Evolutionary conservation across 1,140 invertebrate genomes (phyloP).

Genomic region (Drosophila cardini): DNA sequence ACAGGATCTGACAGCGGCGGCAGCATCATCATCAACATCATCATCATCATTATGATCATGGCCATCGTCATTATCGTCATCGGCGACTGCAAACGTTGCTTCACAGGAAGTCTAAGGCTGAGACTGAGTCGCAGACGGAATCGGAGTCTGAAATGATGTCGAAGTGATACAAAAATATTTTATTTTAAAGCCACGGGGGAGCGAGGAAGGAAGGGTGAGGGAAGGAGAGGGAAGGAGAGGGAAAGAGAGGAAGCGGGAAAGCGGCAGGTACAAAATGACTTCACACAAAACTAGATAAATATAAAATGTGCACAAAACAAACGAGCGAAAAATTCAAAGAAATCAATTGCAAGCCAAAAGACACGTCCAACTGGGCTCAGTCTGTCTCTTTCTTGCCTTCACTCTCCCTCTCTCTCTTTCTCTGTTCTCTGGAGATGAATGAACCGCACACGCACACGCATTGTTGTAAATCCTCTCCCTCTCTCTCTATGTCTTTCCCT

Average conservation of each 20-base stretch:
- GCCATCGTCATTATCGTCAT: background rate
- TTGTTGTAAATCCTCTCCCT: constrained; percentile 13
- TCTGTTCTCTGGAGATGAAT: constrained; percentile 40
- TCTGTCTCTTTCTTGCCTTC: background rate
- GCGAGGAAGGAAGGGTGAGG: constrained; percentile 31
- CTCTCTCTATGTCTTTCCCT: background rate
- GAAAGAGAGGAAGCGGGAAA: background rate
- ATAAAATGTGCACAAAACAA: constrained; percentile 63
- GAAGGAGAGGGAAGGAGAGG: too few species aligned
- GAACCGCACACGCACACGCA: constrained; percentile 67
- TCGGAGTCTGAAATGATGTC: constrained; percentile 1
- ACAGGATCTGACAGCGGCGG: constrained; percentile 64
- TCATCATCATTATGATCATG: background rate
- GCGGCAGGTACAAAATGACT: constrained; percentile 76
- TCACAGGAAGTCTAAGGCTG: constrained; percentile 52
- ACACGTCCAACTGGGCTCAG: constrained; percentile 55
- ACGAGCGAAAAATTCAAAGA: constrained; percentile 74
- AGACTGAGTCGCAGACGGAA: background rate
- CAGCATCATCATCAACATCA: constrained; percentile 5
- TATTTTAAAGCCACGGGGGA: constrained; percentile 30
- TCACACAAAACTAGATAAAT: constrained; percentile 74
- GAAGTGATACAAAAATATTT: constrained; percentile 50
- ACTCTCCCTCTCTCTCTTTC: background rate
- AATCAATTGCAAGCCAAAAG: constrained; percentile 79
- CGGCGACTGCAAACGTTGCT: constrained; percentile 9